Percentiles rank a stretch among this genome's conserved stretches.
Evolutionary conservation across 2,797 vertebrate species (phyloP).

Genomic region (Eidolon dupreanum): DNA sequence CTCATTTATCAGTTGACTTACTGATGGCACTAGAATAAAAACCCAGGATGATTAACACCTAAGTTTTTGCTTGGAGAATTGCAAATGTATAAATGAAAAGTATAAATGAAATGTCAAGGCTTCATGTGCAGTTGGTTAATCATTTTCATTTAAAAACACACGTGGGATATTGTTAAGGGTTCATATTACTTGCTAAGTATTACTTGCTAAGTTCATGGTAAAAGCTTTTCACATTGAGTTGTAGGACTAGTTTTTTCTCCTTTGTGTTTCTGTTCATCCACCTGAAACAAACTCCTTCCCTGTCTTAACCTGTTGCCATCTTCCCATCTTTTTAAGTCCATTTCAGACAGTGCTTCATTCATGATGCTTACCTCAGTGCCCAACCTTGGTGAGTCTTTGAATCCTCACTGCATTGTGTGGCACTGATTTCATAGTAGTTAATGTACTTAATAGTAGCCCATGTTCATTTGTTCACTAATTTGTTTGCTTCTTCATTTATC

Average conservation of each 20-base stretch:
- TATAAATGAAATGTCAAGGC: neutral
- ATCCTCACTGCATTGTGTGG: neutral
- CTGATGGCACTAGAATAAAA: constrained; percentile 16
- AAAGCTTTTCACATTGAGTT: neutral
- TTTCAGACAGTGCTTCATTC: neutral
- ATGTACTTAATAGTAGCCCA: neutral
- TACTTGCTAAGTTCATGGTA: constrained; percentile 14
- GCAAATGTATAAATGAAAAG: neutral
- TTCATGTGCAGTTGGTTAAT: neutral
- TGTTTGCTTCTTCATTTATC: neutral
- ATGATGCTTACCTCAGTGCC: neutral
- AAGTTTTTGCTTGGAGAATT: constrained; percentile 30
- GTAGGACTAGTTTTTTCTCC: neutral
- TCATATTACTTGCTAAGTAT: neutral
- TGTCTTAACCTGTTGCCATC: neutral
- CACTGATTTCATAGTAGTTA: neutral
- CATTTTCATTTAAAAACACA: constrained; percentile 40
- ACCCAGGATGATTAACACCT: neutral
- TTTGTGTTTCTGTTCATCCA: neutral
- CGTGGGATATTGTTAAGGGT: neutral
- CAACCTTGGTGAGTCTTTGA: neutral
- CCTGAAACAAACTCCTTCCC: neutral
- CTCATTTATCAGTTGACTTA: neutral
- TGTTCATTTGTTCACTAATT: neutral
- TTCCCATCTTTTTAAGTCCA: neutral